Base-by-base conservation (phyloP, 2,113 vertebrate genomes). In the Nannobrachium achirus region DNA sequence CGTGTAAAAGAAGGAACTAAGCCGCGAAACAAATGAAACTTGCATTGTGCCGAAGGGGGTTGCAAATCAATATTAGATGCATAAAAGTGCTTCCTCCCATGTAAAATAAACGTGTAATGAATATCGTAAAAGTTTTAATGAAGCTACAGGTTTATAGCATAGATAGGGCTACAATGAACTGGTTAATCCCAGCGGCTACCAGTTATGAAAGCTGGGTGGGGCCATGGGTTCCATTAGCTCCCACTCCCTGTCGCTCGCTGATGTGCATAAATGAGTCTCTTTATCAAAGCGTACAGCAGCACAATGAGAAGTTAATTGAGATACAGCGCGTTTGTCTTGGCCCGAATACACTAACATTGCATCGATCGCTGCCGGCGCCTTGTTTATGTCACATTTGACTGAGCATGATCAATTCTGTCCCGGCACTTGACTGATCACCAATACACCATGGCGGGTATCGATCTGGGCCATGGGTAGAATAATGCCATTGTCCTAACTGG, bases 311-410 rank as follows among this genome's bases (percentile, higher is more conserved):
- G 75, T 84, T 91, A 91, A 93, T 93, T 91, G 89, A 91, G 91
- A 91, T 76, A 73, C 89, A 87, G 63, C 41, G 76, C 57, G 86
- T 85, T 88, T 83, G 86, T 88, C 77, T 82, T 50, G 56, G 59
- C 63, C 69, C 61, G 76, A 86, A 82, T 73, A 66, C 82, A 75
- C 76, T 73, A 69, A 82, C 81, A 71, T 79, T 69, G 10, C 49
- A 88, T 90, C 41, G 89, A 89, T 73, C 52, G 60, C 13, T 33
- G 25, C 25, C 25, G 0, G 38, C 72, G 69, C 87, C 87, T 92
- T 89, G 87, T 91, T 92, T 87, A 84, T 89, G 90, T 91, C 90
- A 89, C 86, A 90, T 88, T 82, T 91, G 90, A 92, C 84, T 83
- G 87, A 90, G 83, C 74, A 51, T 81, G 84, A 91, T 92, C 92